These are phyloP conservation scores for Leptoclinus maculatus DNA, from an alignment of 2,797 vertebrate genomes.

Conservation along the genomic window DNA sequence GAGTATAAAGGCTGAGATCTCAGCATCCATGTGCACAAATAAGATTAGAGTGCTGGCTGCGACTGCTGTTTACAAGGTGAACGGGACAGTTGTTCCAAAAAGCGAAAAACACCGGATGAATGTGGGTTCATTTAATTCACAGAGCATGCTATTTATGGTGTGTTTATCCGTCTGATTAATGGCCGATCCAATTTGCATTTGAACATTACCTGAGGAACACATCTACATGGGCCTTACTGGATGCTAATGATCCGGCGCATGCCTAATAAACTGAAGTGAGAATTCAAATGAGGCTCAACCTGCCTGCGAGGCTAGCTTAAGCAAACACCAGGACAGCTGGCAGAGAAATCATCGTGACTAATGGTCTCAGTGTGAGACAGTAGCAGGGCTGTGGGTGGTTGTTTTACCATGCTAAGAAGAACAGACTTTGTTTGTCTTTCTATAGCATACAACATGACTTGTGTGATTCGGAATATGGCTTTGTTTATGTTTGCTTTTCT, in stretches of 20 bases:
- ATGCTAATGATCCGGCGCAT: constrained; percentile 69
- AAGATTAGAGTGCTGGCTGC: constrained; percentile 55
- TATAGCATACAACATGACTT: constrained; percentile 68
- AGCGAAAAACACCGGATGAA: constrained; percentile 32
- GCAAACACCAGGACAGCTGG: constrained; percentile 79
- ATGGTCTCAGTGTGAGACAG: constrained; percentile 81
- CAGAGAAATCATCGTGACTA: constrained; percentile 83
- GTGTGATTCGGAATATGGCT: constrained; percentile 71
- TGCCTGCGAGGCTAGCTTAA: constrained; percentile 76
- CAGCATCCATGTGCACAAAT: constrained; percentile 46
- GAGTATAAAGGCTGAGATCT: constrained; percentile 49
- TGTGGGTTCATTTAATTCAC: constrained; percentile 30
- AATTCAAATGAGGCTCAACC: constrained; percentile 77
- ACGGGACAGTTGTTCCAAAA: constrained; percentile 31
- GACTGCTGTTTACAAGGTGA: constrained; percentile 48
- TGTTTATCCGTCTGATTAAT: constrained; percentile 62
- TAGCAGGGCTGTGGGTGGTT: constrained; percentile 77
- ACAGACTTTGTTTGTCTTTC: constrained; percentile 79
- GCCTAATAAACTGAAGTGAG: constrained; percentile 76
- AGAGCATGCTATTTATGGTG: constrained; percentile 40
- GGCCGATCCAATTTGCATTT: constrained; percentile 42
- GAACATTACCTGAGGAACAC: constrained; percentile 69
- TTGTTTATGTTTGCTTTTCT: constrained; percentile 68
- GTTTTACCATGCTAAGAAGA: constrained; percentile 70
- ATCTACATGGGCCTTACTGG: constrained; percentile 65